phyloP scores from a whole-genome alignment of 2,113 vertebrate genomes.

The Podarcis cretensis region DNA sequence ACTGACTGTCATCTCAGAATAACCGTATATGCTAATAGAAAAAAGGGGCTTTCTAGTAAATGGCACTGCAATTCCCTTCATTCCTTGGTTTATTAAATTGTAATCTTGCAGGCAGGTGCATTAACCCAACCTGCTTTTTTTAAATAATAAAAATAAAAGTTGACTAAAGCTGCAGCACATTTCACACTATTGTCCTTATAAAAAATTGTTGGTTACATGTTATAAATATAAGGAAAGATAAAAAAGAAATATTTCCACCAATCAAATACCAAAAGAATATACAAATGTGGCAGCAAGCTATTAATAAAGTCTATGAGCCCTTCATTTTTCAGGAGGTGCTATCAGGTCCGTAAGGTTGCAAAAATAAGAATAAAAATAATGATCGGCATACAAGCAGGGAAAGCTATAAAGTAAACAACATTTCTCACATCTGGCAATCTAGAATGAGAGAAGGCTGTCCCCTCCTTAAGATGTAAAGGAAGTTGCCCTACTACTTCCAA shows the following conservation, averaged over 20 bases:
- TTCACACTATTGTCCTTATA: background rate
- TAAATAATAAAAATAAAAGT: background rate
- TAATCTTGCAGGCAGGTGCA: background rate
- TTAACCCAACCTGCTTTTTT: background rate
- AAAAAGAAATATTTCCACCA: background rate
- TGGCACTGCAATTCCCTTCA: background rate
- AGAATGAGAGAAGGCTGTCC: background rate
- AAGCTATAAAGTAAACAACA: background rate
- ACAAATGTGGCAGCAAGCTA: conserved; percentile 33
- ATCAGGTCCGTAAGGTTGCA: conserved; percentile 3
- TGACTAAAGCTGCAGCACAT: background rate
- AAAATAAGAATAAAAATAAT: background rate
- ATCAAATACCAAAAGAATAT: conserved; percentile 5
- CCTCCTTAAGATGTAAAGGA: background rate
- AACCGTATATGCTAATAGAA: background rate
- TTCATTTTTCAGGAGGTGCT: conserved; percentile 38
- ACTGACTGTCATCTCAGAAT: background rate
- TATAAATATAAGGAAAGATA: background rate
- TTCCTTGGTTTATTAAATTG: background rate
- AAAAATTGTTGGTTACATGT: background rate
- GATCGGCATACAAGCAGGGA: background rate
- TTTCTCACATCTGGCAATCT: background rate
- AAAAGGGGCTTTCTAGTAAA: background rate
- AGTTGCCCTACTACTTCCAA: background rate
- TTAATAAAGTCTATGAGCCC: conserved; percentile 28